Evolutionary conservation across 2,888 invertebrate species (phyloP), one percentile per base, ranked within the genome.

Genomic region (Hypercompe scribonia): DNA sequence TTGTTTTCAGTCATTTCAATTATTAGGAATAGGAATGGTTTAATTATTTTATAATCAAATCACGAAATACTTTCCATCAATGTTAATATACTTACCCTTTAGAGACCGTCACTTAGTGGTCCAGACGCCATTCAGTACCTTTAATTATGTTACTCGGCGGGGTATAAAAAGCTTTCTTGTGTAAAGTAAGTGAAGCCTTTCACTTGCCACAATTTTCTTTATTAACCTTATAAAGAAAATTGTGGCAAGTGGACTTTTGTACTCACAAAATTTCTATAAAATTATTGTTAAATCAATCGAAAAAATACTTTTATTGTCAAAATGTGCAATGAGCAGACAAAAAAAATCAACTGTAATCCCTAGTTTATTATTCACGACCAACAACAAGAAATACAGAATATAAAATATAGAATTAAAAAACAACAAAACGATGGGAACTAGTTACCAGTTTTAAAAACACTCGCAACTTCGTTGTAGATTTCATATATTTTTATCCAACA

Each of bases 111-210:
- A 86, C 87, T 89, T 84, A 85, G 81, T 72, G 70, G 74, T 74
- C 73, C 75, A 73, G 80, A 69, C 72, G 81, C 76, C 78, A 71
- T 82, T 75, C 78, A 71, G 82, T 75, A 81, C 80, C 78, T 74
- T 71, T 87, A 88, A 88, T 83, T 80, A 73, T 80, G 76, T 88
- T 88, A 84, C 82, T 68, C 79, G 46, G 78, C 76, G 76, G 81
- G 79, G 78, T 86, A 86, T 85, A 86, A 85, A 90, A 87, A 89
- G 90, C 86, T 84, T 88, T 88, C 79, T 78, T 80, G 74, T 84
- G 80, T 83, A 80, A 69, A 67, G 58, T 71, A 71, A 76, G 65
- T 78, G 68, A 54, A 74, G 21, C 71, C 70, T 68, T 66, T 66
- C 69, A 66, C n/a, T 69, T 69, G 34, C 0, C 68, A 33, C 28